Evolutionary conservation across 1,140 invertebrate species (phyloP).

Genomic region (Forficula auricularia): DNA sequence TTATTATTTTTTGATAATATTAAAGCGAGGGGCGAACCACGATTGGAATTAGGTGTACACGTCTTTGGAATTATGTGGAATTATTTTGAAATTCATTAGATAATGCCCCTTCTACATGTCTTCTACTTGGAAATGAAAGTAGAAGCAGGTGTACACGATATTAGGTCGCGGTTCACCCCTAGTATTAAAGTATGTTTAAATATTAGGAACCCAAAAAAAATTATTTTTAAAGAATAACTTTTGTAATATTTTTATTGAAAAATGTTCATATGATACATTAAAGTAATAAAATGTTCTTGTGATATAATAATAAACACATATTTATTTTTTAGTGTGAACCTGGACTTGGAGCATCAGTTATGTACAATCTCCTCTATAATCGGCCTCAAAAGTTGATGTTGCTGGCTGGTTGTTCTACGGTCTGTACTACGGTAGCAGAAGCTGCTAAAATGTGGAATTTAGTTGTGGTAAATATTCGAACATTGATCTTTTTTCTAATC

Average conservation of each 20-base stretch:
- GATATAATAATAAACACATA: neutral
- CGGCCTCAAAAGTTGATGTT: conserved; percentile 89
- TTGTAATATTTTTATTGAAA: conserved; percentile 6
- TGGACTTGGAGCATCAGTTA: conserved; percentile 87
- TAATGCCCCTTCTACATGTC: too few relatives aligned
- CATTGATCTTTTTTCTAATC: neutral
- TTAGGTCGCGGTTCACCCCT: too few relatives aligned
- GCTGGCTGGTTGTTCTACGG: conserved; percentile 91
- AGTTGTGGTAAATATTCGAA: conserved; percentile 68
- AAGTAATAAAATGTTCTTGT: neutral
- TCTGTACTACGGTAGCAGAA: conserved; percentile 98
- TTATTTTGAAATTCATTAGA: too few relatives aligned
- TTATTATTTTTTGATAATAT: too few relatives aligned
- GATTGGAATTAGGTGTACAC: too few relatives aligned
- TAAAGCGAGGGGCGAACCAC: too few relatives aligned
- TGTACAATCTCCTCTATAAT: conserved; percentile 97
- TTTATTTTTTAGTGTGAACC: conserved; percentile 76
- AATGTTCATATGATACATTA: conserved; percentile 1
- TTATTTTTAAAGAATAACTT: too few relatives aligned
- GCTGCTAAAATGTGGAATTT: conserved; percentile 99
- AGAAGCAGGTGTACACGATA: too few relatives aligned
- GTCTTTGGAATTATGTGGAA: too few relatives aligned
- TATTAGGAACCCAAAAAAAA: too few relatives aligned
- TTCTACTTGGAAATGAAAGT: too few relatives aligned
- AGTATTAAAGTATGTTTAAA: too few relatives aligned